Percentiles rank a stretch among this genome's conserved stretches.
phyloP scores from a whole-genome alignment of 2,113 vertebrate genomes.

The Phylloscopus trochilus region DNA sequence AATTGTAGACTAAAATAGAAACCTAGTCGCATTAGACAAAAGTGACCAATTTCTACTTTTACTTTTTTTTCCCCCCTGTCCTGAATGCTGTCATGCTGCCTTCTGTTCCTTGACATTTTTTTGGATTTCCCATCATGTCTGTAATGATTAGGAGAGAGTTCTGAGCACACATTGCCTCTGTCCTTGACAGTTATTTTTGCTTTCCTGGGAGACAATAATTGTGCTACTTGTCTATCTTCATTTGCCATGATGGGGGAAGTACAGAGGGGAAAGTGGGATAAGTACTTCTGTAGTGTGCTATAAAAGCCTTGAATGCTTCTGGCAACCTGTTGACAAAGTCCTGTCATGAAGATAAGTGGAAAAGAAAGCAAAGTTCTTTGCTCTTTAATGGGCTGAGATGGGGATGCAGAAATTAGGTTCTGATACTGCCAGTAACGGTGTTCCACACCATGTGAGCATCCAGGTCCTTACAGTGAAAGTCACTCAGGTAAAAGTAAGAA shows the following conservation, averaged over 20 bases:
- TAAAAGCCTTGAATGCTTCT: slow-evolving; percentile 20
- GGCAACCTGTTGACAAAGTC: slow-evolving; percentile 11
- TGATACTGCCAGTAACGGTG: not conserved
- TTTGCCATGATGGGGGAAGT: not conserved
- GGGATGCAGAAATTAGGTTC: not conserved
- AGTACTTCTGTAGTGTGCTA: not conserved
- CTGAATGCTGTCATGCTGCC: not conserved
- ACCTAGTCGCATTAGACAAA: not conserved
- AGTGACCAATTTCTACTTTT: not conserved
- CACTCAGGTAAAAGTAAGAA: not conserved
- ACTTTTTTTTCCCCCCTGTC: fast-evolving
- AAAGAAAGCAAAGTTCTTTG: not conserved
- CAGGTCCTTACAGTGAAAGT: not conserved
- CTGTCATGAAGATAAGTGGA: not conserved
- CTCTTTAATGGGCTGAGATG: not conserved
- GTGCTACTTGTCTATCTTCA: not conserved
- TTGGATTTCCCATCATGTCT: not conserved
- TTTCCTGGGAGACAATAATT: slow-evolving; percentile 26
- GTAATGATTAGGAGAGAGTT: slow-evolving; percentile 9
- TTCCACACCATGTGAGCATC: not conserved
- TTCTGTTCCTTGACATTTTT: slow-evolving; percentile 40
- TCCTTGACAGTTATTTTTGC: slow-evolving; percentile 37
- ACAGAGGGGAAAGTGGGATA: not conserved
- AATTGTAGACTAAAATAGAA: not conserved
- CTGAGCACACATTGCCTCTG: slow-evolving; percentile 14